Percentiles rank a stretch among this genome's conserved stretches.
Evolutionary conservation across 2,888 invertebrate genomes (phyloP).

Genomic region (Osedax fenrisi): DNA sequence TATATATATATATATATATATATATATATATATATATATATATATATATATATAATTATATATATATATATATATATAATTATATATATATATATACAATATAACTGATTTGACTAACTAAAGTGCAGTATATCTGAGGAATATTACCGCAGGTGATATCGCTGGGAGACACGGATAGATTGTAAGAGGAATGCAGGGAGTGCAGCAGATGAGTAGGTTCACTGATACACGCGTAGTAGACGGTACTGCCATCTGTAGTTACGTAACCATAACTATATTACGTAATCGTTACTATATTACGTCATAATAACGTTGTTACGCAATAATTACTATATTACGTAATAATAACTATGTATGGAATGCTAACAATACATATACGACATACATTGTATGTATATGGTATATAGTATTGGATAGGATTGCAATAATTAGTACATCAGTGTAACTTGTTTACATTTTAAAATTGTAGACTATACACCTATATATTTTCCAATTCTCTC

Average conservation of each 20-base stretch:
- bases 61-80: not conserved
- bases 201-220: constrained; percentile 30
- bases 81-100: not conserved
- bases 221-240: constrained; percentile 31
- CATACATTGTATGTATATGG: too few relatives aligned
- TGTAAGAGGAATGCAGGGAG: constrained; percentile 21
- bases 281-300: too few relatives aligned
- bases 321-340: too few relatives aligned
- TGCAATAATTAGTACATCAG: too few relatives aligned
- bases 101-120: constrained; percentile 28
- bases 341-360: too few relatives aligned
- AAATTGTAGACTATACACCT: too few relatives aligned
- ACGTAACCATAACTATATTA: too few relatives aligned
- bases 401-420: too few relatives aligned
- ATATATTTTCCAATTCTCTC: too few relatives aligned
- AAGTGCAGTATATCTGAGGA: constrained; percentile 30
- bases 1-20: not conserved
- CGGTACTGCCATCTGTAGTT: not conserved
- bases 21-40: not conserved
- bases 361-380: too few relatives aligned
- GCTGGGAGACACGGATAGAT: constrained; percentile 24
- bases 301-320: too few relatives aligned
- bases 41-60: not conserved
- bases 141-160: constrained; percentile 32
- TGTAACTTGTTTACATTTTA: too few relatives aligned